Percentiles rank a stretch among this genome's conserved stretches.
Evolutionary conservation across 2,797 vertebrate species (phyloP).

Genomic region (Ambastaia sidthimunki): DNA sequence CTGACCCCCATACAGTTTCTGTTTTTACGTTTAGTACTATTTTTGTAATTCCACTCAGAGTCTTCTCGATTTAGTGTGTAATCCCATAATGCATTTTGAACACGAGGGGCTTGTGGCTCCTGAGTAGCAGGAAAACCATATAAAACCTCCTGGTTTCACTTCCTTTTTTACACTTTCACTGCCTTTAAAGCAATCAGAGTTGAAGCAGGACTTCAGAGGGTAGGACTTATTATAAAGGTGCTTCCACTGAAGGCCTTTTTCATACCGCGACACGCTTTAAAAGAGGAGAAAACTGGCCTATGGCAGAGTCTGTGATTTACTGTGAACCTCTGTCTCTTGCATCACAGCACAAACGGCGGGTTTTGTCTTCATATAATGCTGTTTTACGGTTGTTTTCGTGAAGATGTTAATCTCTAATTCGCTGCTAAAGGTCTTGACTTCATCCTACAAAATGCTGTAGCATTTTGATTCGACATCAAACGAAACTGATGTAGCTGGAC

Average conservation of each 20-base stretch:
- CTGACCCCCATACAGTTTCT: too few species aligned
- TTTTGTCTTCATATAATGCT: neutral
- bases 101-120: neutral
- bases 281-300: neutral
- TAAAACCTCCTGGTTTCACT: neutral
- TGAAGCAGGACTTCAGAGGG: neutral
- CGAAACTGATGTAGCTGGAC: neutral
- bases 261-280: neutral
- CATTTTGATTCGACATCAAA: neutral
- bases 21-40: too few species aligned
- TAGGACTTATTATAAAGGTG: conserved; percentile 3
- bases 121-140: neutral
- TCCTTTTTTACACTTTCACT: neutral
- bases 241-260: neutral
- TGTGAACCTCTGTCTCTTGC: neutral
- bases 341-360: neutral
- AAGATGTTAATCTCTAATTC: neutral
- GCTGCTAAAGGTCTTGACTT: neutral
- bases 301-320: neutral
- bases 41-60: neutral
- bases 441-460: neutral
- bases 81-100: neutral
- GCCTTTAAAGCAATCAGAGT: conserved; percentile 2
- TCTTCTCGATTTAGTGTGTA: neutral
- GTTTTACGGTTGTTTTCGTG: neutral